Conservation (phyloP, 2,113 vertebrate genomes). For the Epinephelus cyanopodus region DNA sequence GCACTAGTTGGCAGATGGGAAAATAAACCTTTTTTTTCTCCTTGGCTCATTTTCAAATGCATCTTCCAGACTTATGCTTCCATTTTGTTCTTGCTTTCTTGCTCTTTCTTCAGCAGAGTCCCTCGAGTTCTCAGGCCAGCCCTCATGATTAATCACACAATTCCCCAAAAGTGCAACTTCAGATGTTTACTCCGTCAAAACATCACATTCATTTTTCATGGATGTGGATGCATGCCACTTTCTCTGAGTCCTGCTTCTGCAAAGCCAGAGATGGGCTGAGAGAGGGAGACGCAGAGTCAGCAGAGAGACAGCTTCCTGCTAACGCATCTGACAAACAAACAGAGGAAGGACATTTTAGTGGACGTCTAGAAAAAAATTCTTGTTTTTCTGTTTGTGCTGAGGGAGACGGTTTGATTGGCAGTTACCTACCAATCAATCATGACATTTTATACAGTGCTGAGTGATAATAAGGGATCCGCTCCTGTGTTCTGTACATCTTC, state of each 20-base stretch:
- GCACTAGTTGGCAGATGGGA: too few relatives aligned
- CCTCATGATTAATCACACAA: conserved; percentile 64
- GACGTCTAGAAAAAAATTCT: too few relatives aligned
- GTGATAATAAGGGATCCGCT: too few relatives aligned
- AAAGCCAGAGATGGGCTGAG: conserved; percentile 5
- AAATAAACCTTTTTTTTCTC: too few relatives aligned
- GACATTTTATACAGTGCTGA: too few relatives aligned
- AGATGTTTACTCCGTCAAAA: conserved; percentile 61
- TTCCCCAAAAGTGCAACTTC: conserved; percentile 63
- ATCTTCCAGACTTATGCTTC: conserved; percentile 11
- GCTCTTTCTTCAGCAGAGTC: conserved; percentile 7
- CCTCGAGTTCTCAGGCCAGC: conserved; percentile 11
- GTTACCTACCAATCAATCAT: too few relatives aligned
- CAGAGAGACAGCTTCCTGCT: not conserved
- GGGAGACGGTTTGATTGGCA: too few relatives aligned
- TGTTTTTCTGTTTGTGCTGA: too few relatives aligned
- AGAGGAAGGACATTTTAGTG: too few relatives aligned
- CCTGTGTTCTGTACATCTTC: too few relatives aligned
- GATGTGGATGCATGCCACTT: conserved; percentile 35
- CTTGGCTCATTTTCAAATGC: conserved; percentile 12
- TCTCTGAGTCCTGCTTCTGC: conserved; percentile 3
- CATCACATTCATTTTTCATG: conserved; percentile 59
- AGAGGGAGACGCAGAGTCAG: not conserved
- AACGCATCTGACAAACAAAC: not conserved
- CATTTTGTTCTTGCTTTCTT: not conserved